These are phyloP conservation scores for Herpetotheres cachinnans DNA, from an alignment of 2,113 vertebrate species.

Conservation along the genomic window DNA sequence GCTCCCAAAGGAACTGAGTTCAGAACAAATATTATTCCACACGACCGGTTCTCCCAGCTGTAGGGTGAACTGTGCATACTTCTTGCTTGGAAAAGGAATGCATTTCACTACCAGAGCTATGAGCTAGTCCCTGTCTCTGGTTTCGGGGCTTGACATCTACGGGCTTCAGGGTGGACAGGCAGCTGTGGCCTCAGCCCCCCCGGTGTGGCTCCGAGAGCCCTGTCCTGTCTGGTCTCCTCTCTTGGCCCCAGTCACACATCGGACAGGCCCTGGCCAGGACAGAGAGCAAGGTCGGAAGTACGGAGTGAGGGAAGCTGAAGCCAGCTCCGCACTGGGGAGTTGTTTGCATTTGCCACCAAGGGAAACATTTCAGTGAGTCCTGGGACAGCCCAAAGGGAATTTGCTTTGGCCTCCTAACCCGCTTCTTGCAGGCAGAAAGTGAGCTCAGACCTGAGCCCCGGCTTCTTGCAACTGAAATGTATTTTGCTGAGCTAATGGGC, in stretches of 20 bases:
- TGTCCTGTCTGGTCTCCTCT: not conserved
- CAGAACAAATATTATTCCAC: conserved; percentile 10
- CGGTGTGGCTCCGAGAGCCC: not conserved
- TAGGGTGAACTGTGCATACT: not conserved
- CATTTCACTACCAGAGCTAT: not conserved
- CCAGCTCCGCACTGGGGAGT: not conserved
- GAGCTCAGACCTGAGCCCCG: not conserved
- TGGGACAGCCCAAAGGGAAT: not conserved
- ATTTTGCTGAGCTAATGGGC: not conserved
- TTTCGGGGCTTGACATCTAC: not conserved
- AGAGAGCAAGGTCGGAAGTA: not conserved
- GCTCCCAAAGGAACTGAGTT: not conserved
- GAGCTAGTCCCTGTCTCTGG: not conserved
- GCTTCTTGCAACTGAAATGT: not conserved
- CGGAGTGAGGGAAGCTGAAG: not conserved
- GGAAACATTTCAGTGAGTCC: not conserved
- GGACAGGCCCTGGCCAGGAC: not conserved
- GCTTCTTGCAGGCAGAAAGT: not conserved
- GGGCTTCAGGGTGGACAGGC: not conserved
- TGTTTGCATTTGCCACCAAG: not conserved
- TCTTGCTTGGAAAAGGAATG: not conserved
- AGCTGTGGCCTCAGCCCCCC: not conserved
- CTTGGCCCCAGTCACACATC: not conserved
- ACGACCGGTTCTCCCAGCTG: not conserved
- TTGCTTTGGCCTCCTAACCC: not conserved